A percentile compares a stretch with the other conserved stretches of the same genome.
Conservation (phyloP, 2,888 invertebrate genomes). For the Patella depressa region DNA sequence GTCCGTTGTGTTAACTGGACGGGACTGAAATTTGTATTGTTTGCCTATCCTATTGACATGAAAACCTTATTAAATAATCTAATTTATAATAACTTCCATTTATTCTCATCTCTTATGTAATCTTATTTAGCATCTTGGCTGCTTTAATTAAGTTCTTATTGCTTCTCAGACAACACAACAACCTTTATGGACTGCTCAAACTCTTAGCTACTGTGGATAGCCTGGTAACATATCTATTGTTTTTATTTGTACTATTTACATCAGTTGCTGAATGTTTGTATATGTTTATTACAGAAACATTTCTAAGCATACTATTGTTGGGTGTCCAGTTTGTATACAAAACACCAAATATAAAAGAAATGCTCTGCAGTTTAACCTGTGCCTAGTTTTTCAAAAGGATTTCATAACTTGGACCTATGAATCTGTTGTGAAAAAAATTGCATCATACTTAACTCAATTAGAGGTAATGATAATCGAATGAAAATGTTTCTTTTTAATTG, state of each 20-base stretch:
- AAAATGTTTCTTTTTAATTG: no score
- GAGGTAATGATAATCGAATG: slow-evolving; percentile 52
- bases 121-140: no score
- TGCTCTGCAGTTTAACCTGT: slow-evolving; percentile 92
- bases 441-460: slow-evolving; percentile 84
- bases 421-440: slow-evolving; percentile 92
- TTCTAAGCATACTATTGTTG: slow-evolving; percentile 88
- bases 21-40: no score
- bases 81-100: no score
- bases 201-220: slow-evolving; percentile 8
- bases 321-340: slow-evolving; percentile 91
- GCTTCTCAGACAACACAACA: neutral
- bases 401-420: slow-evolving; percentile 93
- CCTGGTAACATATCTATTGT: neutral
- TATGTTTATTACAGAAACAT: slow-evolving; percentile 76
- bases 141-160: no score
- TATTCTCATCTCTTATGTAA: no score
- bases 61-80: no score
- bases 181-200: no score
- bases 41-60: no score
- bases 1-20: no score
- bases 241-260: slow-evolving; percentile 7
- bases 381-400: slow-evolving; percentile 92
- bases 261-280: neutral
- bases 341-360: slow-evolving; percentile 91